Percentiles rank a stretch among this genome's conserved stretches.
Conservation (phyloP, 2,797 vertebrate species). For the Cirrhinus molitorella region DNA sequence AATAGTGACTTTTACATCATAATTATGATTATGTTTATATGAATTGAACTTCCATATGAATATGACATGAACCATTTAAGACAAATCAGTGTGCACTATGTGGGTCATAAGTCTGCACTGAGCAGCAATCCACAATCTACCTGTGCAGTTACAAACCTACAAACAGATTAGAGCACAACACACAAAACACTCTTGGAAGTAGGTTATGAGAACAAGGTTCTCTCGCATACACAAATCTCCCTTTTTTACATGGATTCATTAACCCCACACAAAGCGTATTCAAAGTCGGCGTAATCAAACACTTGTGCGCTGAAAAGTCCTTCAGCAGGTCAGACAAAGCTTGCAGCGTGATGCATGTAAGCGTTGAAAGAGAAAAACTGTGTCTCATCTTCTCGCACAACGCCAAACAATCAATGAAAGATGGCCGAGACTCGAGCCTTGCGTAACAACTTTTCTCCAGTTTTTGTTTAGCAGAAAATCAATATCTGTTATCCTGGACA, state of each 20-base stretch:
- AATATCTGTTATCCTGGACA: not conserved
- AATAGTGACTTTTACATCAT: not conserved
- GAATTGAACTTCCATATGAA: too few relatives aligned
- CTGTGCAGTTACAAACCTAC: not conserved
- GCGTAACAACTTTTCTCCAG: not conserved
- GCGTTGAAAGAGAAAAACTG: not conserved
- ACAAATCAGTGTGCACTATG: not conserved
- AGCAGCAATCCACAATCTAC: not conserved
- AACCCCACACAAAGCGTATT: not conserved
- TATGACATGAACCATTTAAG: not conserved
- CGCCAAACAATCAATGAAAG: not conserved
- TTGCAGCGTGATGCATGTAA: not conserved
- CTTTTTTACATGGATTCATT: constrained; percentile 12
- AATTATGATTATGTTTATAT: not conserved
- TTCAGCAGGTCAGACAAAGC: not conserved
- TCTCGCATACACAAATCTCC: constrained; percentile 12
- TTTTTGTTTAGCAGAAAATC: constrained; percentile 4
- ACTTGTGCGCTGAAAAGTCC: not conserved
- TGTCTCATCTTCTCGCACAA: not conserved
- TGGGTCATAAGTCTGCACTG: not conserved
- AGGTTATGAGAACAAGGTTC: constrained; percentile 12
- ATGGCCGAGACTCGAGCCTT: not conserved
- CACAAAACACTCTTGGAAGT: constrained; percentile 6
- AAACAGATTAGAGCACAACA: not conserved
- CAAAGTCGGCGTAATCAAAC: constrained; percentile 6